Evolutionary conservation across 2,888 invertebrate species (phyloP).

Genomic region (Hypolimnas misippus): DNA sequence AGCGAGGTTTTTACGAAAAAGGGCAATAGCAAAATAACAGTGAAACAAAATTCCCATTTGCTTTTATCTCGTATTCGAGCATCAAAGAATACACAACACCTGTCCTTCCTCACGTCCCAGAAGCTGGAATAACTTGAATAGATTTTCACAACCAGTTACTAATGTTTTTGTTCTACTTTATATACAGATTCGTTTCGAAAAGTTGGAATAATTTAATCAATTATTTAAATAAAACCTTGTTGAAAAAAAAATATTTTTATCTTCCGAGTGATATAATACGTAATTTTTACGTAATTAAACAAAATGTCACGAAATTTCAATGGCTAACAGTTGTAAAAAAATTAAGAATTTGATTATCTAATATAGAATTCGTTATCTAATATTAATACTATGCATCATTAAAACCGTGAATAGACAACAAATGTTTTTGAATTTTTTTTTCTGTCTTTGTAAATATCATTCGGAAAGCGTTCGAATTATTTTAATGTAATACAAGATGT

Average conservation of each 20-base stretch:
- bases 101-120: slow-evolving; percentile 17
- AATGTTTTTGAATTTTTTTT: no score
- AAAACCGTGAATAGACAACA: no score
- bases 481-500: no score
- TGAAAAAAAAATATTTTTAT: no score
- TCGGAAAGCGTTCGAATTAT: no score
- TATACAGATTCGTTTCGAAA: background rate
- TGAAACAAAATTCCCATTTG: slow-evolving; percentile 30
- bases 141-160: slow-evolving; percentile 29
- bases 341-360: no score
- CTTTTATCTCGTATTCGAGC: slow-evolving; percentile 28
- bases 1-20: slow-evolving; percentile 1
- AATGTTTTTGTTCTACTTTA: slow-evolving; percentile 5
- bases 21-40: slow-evolving; percentile 10
- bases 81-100: slow-evolving; percentile 23
- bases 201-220: background rate
- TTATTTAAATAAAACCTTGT: background rate
- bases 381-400: no score
- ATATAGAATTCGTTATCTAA: no score
- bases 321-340: no score
- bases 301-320: no score
- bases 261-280: background rate
- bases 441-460: no score
- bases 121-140: slow-evolving; percentile 27
- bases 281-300: no score